Evolutionary conservation across 1,140 invertebrate genomes (phyloP).

Genomic region (Apis mellifera): Amel_HAv3.1 CM009931.2:8020501-8021000

Average conservation of each 20-base stretch:
- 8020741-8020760: neutral
- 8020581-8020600: neutral
- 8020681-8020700: no score
- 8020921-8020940: no score
- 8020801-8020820: neutral
- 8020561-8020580: no score
- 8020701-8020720: neutral
- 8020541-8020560: neutral
- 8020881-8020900: no score
- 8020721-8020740: conserved; percentile 13
- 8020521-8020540: conserved; percentile 24
- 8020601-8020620: neutral
- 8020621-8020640: neutral
- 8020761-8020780: conserved; percentile 13
- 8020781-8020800: neutral
- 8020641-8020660: neutral
- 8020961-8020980: no score
- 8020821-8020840: no score
- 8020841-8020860: no score
- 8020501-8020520: conserved; percentile 66
- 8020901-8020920: no score
- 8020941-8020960: no score
- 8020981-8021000: no score
- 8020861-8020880: no score
- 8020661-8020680: conserved; percentile 3